A percentile compares a stretch with the other conserved stretches of the same genome.
These are phyloP conservation scores for Poecilia latipinna DNA, from an alignment of 2,113 vertebrate genomes.

Conservation along the genomic window DNA sequence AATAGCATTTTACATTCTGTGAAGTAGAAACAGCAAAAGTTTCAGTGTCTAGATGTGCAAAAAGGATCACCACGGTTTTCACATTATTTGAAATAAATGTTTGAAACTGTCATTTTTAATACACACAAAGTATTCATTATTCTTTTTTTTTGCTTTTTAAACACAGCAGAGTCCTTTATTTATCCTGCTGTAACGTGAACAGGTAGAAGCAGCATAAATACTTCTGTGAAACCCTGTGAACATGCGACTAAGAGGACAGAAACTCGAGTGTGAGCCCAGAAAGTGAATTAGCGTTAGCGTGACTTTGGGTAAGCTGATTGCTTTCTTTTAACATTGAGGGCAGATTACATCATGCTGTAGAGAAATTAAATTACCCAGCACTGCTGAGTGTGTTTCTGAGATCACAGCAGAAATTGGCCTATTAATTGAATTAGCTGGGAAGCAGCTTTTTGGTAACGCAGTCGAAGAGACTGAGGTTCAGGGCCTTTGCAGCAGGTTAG, in stretches of 20 bases:
- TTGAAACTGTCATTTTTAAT: no score
- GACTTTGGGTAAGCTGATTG: constrained; percentile 7
- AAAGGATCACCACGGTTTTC: no score
- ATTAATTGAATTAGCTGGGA: constrained; percentile 47
- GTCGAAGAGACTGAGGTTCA: background rate
- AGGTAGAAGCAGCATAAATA: no score
- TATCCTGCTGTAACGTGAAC: no score
- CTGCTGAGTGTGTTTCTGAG: constrained; percentile 40
- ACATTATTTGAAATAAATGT: no score
- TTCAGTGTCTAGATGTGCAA: background rate
- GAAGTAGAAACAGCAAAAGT: background rate
- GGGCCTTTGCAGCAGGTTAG: background rate
- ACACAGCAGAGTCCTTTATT: background rate
- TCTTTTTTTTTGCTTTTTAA: background rate
- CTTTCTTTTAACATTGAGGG: background rate
- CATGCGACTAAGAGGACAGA: constrained; percentile 13
- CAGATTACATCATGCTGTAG: constrained; percentile 33
- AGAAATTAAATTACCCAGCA: constrained; percentile 46
- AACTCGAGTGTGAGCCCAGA: constrained; percentile 12
- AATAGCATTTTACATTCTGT: background rate
- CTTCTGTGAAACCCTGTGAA: no score
- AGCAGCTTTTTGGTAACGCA: background rate
- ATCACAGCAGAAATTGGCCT: constrained; percentile 12
- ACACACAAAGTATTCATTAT: no score
- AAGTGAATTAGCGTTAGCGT: constrained; percentile 42